A percentile compares a stretch with the other conserved stretches of the same genome.
Evolutionary conservation across 1,140 invertebrate species (phyloP).

Genomic region (Trachelipus rathkii): DNA sequence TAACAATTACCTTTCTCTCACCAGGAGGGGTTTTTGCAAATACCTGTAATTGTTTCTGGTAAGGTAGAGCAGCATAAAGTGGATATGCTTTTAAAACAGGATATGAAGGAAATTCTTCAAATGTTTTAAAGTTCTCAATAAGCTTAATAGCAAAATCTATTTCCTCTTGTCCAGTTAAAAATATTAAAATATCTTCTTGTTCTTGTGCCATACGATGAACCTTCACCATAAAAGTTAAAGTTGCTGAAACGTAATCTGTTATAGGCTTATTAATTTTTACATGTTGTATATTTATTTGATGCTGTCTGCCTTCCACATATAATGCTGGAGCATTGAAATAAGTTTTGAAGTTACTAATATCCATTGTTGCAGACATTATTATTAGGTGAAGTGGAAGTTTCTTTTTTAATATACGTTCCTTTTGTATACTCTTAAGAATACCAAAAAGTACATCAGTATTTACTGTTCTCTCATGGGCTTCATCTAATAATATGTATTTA

Average conservation of each 20-base stretch:
- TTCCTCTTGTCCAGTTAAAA: constrained; percentile 97
- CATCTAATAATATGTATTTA: constrained; percentile 85
- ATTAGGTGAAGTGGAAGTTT: constrained; percentile 58
- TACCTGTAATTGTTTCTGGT: constrained; percentile 70
- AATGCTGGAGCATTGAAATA: constrained; percentile 86
- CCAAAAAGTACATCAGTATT: constrained; percentile 90
- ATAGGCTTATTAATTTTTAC: constrained; percentile 60
- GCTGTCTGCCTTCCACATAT: constrained; percentile 84
- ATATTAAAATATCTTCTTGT: constrained; percentile 89
- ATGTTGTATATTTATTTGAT: constrained; percentile 71
- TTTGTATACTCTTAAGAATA: constrained; percentile 73
- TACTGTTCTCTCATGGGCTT: constrained; percentile 94
- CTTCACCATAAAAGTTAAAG: constrained; percentile 83
- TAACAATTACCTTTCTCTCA: constrained; percentile 81
- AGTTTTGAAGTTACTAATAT: constrained; percentile 83
- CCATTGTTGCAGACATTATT: constrained; percentile 93
- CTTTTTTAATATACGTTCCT: constrained; percentile 58
- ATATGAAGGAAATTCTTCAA: constrained; percentile 52
- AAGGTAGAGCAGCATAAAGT: constrained; percentile 76
- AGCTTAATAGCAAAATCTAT: constrained; percentile 80
- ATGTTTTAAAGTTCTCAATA: constrained; percentile 68
- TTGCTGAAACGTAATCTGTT: constrained; percentile 75
- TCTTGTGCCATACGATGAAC: constrained; percentile 77
- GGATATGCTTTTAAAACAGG: constrained; percentile 67
- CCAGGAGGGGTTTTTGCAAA: constrained; percentile 64